Percentiles rank a stretch among this genome's conserved stretches.
Conservation (phyloP, 2,888 invertebrate species). For the Lycaena phlaeas region DNA sequence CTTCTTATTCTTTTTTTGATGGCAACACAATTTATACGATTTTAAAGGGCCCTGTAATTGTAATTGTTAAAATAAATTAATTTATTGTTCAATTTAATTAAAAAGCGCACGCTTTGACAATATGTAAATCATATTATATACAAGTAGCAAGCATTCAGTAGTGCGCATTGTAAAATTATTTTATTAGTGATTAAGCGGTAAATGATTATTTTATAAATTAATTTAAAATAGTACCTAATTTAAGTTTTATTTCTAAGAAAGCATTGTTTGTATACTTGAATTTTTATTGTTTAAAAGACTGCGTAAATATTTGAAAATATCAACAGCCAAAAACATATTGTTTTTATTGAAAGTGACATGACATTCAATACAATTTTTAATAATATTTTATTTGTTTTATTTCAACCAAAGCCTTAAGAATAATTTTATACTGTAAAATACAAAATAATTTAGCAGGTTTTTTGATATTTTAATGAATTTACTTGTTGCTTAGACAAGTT, state of each 20-base stretch:
- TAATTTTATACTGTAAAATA: no score
- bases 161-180: conserved; percentile 7
- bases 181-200: background rate
- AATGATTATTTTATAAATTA: conserved; percentile 2
- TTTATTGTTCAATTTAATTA: background rate
- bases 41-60: no score
- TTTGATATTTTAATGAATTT: no score
- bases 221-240: background rate
- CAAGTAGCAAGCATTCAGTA: background rate
- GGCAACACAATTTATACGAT: no score
- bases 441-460: no score
- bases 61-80: no score
- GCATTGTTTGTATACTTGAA: background rate
- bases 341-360: background rate
- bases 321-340: background rate
- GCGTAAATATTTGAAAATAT: background rate
- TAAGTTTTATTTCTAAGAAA: background rate
- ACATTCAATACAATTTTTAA: background rate
- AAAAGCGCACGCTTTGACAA: conserved; percentile 2
- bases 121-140: background rate
- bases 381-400: conserved; percentile 3
- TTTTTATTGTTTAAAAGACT: background rate
- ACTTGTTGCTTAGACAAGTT: no score
- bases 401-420: no score
- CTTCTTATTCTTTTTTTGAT: no score